Evolutionary conservation across 2,797 vertebrate genomes (phyloP).

Genomic region (Spheniscus humboldti): DNA sequence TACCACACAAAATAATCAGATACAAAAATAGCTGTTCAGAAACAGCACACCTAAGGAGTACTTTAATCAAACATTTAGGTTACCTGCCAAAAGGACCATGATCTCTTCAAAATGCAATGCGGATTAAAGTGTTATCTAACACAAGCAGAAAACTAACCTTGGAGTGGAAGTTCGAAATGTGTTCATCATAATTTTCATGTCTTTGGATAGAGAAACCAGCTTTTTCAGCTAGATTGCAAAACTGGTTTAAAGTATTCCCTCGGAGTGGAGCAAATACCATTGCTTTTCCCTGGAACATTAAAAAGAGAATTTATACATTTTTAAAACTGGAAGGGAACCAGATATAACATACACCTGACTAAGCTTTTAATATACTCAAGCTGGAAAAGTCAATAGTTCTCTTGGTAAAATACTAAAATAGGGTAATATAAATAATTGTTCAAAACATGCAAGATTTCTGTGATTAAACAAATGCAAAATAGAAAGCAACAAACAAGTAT

Average conservation of each 20-base stretch:
- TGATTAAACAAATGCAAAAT: constrained; percentile 34
- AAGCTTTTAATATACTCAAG: constrained; percentile 21
- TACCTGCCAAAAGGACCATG: constrained; percentile 83
- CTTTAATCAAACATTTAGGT: constrained; percentile 84
- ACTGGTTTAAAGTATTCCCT: constrained; percentile 90
- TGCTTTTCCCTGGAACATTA: constrained; percentile 84
- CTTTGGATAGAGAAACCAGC: constrained; percentile 87
- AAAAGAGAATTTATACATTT: constrained; percentile 69
- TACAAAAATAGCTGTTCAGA: constrained; percentile 78
- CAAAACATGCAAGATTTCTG: constrained; percentile 6
- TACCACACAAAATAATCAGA: constrained; percentile 81
- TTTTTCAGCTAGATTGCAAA: constrained; percentile 90
- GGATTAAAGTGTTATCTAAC: constrained; percentile 85
- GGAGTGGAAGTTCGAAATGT: constrained; percentile 92
- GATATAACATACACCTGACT: constrained; percentile 13
- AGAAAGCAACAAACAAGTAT: not conserved
- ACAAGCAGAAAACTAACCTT: constrained; percentile 89
- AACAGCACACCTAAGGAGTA: constrained; percentile 78
- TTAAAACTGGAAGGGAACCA: constrained; percentile 60
- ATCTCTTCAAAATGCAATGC: constrained; percentile 82
- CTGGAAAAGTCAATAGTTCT: constrained; percentile 32
- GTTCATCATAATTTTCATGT: constrained; percentile 93
- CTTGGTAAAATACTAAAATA: not conserved
- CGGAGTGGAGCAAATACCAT: constrained; percentile 91
- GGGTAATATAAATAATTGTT: not conserved